These are phyloP conservation scores for Vesta saturnalis DNA, from an alignment of 2,888 invertebrate genomes.

Conservation along the genomic window DNA sequence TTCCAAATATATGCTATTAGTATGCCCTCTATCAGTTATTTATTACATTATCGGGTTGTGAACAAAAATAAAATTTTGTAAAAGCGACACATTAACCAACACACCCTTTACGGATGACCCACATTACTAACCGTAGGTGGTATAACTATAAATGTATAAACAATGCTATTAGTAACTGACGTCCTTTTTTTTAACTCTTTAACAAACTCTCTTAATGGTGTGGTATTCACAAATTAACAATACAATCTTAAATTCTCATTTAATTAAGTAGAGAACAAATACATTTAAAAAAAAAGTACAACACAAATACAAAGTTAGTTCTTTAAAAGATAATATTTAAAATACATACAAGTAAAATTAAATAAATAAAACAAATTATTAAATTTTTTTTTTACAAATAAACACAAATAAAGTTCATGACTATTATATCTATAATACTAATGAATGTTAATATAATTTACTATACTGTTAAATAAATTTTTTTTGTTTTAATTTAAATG, in stretches of 20 bases:
- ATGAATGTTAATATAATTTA: constrained; percentile 42
- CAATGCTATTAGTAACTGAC: no score
- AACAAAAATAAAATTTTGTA: no score
- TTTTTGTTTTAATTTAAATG: constrained; percentile 16
- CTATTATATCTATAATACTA: constrained; percentile 37
- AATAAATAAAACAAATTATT: constrained; percentile 16
- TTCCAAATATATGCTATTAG: no score
- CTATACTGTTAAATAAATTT: constrained; percentile 40
- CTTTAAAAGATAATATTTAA: constrained; percentile 17
- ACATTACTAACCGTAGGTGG: no score
- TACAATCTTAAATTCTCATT: constrained; percentile 19
- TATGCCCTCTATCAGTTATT: no score
- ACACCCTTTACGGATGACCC: no score
- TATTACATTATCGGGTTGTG: no score
- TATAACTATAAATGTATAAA: no score
- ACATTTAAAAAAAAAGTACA: constrained; percentile 32
- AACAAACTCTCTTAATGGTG: no score
- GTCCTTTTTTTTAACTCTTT: no score
- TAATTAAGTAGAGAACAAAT: constrained; percentile 32
- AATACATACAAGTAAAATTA: constrained; percentile 1
- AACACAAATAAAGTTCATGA: constrained; percentile 13
- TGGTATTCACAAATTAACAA: no score
- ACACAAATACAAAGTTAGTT: constrained; percentile 32
- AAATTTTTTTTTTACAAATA: background rate
- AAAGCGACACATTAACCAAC: no score